A percentile compares a stretch with the other conserved stretches of the same genome.
These are phyloP conservation scores for Mayetiola destructor DNA, from an alignment of 2,888 invertebrate species.

Conservation along the genomic window DNA sequence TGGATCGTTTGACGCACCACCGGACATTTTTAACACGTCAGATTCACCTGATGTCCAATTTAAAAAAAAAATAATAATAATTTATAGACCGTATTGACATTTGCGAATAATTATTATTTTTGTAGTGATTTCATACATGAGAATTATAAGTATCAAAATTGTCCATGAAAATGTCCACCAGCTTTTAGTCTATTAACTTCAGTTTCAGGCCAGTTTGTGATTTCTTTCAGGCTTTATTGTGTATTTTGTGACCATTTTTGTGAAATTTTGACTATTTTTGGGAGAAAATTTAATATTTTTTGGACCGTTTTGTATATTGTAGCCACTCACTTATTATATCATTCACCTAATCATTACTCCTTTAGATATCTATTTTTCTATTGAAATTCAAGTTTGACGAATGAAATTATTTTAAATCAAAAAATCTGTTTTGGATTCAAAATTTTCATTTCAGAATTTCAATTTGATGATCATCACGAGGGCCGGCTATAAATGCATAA, in stretches of 20 bases:
- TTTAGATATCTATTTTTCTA: background rate
- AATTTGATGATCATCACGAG: conserved; percentile 1
- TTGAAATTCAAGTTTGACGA: background rate
- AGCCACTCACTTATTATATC: background rate
- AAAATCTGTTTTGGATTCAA: background rate
- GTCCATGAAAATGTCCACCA: too few relatives aligned
- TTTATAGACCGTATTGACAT: too few relatives aligned
- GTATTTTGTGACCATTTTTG: background rate
- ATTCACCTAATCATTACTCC: background rate
- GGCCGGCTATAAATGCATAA: too few relatives aligned
- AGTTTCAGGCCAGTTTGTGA: too few relatives aligned
- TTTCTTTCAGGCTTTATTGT: background rate
- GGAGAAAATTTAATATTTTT: background rate
- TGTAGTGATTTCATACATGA: too few relatives aligned
- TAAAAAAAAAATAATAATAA: too few relatives aligned
- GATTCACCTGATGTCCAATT: too few relatives aligned
- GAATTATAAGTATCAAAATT: background rate
- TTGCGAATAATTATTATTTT: too few relatives aligned
- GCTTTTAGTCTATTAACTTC: too few relatives aligned
- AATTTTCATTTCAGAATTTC: conserved; percentile 7
- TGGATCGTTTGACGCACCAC: too few relatives aligned
- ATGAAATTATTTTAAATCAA: background rate
- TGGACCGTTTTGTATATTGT: background rate
- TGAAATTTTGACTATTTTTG: background rate
- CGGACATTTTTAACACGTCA: too few relatives aligned